Evolutionary conservation across 2,888 invertebrate species (phyloP), one percentile per base, ranked within the genome.

Genomic region (Onthophagus sagittarius): DNA sequence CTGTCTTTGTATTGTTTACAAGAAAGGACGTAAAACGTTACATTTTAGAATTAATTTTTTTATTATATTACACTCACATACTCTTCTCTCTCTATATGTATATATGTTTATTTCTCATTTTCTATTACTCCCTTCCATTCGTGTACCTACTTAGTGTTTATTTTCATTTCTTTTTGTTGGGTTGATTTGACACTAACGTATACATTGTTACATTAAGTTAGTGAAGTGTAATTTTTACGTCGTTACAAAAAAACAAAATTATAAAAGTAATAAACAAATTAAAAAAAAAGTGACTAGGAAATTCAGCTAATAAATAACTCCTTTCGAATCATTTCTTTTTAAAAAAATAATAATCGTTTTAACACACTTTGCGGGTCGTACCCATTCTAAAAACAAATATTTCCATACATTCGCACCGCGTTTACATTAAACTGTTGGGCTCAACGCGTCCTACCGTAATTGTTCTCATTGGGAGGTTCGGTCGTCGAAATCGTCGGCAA

Each of bases 401-500:
- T 32, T 33, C 63, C 63, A 32, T 23, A 23, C 23, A 23, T 63
- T 71, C 71, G 62, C 62, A 74, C 71, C 33, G 64, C 63, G 73
- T 33, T n/a, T 70, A 75, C 39, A 7, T 53, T 53, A 53, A 53
- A 53, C 39, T 53, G 23, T 23, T 75, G 78, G 4, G 78, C 78
- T 74, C 80, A 80, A 73, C 79, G 77, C 15, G 77, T 75, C 70
- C 79, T 79, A 39, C 76, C 77, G 67, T 77, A 71, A 72, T 77
- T 75, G 23, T 23, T 53, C n/a, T 79, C 78, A 62, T 76, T 78
- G 62, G 77, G 77, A 11, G 77, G 77, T 71, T 76, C 77, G 32
- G 77, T 75, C 67, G 77, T 76, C 71, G 79, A 75, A 69, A 74
- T 72, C 15, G 69, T 73, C 53, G 71, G 64, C 7, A 76, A 63